Evolutionary conservation across 2,113 vertebrate species (phyloP).

Genomic region (Leucopsar rothschildi): DNA sequence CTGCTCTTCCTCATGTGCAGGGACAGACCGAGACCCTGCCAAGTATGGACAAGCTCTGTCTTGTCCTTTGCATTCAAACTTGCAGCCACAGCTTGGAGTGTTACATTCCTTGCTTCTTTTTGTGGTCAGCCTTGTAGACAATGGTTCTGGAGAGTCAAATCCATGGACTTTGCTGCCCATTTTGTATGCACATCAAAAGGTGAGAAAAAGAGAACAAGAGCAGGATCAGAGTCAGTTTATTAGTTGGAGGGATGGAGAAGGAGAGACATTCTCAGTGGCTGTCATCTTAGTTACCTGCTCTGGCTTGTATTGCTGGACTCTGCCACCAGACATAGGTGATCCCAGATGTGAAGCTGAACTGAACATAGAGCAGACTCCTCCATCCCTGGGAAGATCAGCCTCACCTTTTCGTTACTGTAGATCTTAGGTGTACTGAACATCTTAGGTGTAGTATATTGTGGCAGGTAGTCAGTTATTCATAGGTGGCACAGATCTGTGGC

Average conservation of each 20-base stretch:
- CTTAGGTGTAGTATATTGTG: background rate
- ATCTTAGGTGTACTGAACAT: no score
- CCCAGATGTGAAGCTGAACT: background rate
- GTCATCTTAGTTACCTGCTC: background rate
- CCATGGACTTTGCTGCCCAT: background rate
- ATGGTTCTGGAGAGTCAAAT: background rate
- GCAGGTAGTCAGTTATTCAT: background rate
- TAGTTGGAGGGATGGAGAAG: background rate
- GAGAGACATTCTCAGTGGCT: background rate
- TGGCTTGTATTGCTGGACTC: background rate
- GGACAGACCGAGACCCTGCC: background rate
- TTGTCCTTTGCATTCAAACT: background rate
- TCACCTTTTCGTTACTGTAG: background rate
- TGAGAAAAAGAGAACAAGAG: background rate
- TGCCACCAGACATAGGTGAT: background rate
- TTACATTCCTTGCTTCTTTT: accelerated
- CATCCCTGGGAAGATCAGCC: background rate
- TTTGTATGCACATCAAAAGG: background rate
- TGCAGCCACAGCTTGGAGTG: accelerated
- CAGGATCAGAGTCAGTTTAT: background rate
- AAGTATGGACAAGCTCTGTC: no score
- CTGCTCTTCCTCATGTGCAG: background rate
- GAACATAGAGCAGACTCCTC: background rate
- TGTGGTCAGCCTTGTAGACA: background rate
- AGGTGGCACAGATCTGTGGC: background rate